phyloP scores from a whole-genome alignment of 2,113 vertebrate genomes.

The Colossoma macropomum region DNA sequence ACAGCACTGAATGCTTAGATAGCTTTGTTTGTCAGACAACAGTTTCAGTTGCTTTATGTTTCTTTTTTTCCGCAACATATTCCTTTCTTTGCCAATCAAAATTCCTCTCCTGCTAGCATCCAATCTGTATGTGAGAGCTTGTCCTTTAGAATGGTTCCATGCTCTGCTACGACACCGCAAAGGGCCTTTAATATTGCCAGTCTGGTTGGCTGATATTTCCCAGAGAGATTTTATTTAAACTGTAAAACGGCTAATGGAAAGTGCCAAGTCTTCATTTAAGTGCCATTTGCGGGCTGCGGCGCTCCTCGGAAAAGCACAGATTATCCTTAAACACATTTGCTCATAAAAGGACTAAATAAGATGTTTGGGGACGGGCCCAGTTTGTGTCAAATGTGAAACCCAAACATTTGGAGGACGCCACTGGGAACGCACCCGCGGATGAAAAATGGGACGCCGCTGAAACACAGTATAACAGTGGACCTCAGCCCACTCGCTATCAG shows the following conservation, averaged over 20 bases:
- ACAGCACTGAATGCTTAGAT: neutral
- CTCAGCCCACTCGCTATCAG: conserved; percentile 25
- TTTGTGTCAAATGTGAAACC: conserved; percentile 44
- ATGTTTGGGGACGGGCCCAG: conserved; percentile 41
- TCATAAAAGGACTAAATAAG: conserved; percentile 51
- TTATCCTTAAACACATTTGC: conserved; percentile 41
- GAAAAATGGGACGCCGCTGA: neutral
- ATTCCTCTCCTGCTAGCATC: neutral
- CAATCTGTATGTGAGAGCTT: neutral
- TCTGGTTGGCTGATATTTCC: conserved; percentile 42
- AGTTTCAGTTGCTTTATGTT: neutral
- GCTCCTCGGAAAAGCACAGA: conserved; percentile 33
- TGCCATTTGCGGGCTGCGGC: conserved; percentile 49
- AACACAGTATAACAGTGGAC: conserved; percentile 6
- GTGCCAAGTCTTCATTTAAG: conserved; percentile 44
- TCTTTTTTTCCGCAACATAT: neutral
- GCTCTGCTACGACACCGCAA: conserved; percentile 16
- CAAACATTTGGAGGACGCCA: conserved; percentile 46
- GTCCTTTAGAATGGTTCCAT: conserved; percentile 3
- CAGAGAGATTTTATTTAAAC: conserved; percentile 58
- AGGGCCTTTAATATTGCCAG: conserved; percentile 27
- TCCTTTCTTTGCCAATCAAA: neutral
- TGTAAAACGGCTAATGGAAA: conserved; percentile 50
- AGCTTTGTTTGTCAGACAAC: neutral
- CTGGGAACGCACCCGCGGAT: neutral